A percentile compares a stretch with the other conserved stretches of the same genome.
Evolutionary conservation across 2,888 invertebrate genomes (phyloP).

Genomic region (Spialia ferax): DNA sequence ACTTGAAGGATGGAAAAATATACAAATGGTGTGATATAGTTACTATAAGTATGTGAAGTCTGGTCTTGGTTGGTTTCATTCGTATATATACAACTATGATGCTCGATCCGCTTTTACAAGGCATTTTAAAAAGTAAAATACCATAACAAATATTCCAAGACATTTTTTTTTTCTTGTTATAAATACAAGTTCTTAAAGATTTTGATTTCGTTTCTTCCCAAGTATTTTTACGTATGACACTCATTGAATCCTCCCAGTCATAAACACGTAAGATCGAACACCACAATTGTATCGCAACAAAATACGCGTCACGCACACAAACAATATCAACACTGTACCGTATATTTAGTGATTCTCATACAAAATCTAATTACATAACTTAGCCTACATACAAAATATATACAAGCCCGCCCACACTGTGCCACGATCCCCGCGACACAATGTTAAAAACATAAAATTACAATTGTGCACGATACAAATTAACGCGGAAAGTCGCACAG

Average conservation of each 20-base stretch:
- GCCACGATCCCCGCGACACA: slow-evolving; percentile 1
- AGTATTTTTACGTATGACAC: too few species aligned
- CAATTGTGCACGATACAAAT: slow-evolving; percentile 4
- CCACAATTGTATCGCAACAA: slow-evolving; percentile 19
- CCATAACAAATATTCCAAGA: too few species aligned
- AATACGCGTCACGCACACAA: slow-evolving; percentile 47
- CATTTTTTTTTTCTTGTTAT: too few species aligned
- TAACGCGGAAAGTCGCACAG: slow-evolving; percentile 15
- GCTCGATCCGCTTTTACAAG: slow-evolving; percentile 11
- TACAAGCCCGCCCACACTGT: slow-evolving; percentile 24
- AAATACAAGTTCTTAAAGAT: too few species aligned
- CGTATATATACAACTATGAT: slow-evolving; percentile 8
- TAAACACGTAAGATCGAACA: slow-evolving; percentile 20
- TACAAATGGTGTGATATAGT: slow-evolving; percentile 12
- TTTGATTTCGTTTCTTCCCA: too few species aligned
- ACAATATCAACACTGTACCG: slow-evolving; percentile 62
- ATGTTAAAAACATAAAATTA: slow-evolving; percentile 14
- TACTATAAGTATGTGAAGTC: not conserved
- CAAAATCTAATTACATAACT: slow-evolving; percentile 79
- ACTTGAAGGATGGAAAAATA: slow-evolving; percentile 7
- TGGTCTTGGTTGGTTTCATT: slow-evolving; percentile 15
- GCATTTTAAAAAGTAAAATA: not conserved
- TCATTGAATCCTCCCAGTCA: not conserved
- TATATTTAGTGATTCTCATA: slow-evolving; percentile 80
- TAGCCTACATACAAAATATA: slow-evolving; percentile 64